These are phyloP conservation scores for Alca torda DNA, from an alignment of 2,797 vertebrate species.

Conservation along the genomic window DNA sequence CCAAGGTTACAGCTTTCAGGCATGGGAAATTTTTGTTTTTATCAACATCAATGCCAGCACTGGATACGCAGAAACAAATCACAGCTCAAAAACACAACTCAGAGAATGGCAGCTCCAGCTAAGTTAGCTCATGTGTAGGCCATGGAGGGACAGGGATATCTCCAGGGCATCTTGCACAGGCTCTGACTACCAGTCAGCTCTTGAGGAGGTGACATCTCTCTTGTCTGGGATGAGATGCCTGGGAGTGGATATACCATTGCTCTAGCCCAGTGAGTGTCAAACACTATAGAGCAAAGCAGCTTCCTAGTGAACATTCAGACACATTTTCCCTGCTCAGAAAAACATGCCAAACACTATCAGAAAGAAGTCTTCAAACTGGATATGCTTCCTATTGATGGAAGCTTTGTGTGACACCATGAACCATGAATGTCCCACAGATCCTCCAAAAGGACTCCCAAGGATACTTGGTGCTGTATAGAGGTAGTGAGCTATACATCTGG, in stretches of 20 bases:
- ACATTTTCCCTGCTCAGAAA: neutral
- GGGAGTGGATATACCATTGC: neutral
- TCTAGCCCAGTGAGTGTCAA: neutral
- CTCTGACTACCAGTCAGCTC: neutral
- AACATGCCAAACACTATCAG: neutral
- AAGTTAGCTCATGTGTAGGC: neutral
- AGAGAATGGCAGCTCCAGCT: neutral
- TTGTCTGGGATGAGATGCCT: neutral
- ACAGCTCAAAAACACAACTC: neutral
- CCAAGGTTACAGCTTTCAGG: neutral
- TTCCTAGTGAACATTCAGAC: neutral
- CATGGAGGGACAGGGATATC: too few species aligned
- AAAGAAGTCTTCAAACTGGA: neutral
- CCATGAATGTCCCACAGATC: neutral
- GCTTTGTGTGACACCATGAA: neutral
- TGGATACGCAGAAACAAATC: neutral
- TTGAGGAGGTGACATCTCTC: neutral
- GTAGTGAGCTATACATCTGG: neutral
- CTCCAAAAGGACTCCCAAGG: neutral
- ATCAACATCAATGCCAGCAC: neutral
- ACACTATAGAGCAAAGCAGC: neutral
- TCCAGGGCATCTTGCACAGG: neutral
- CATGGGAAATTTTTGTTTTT: neutral
- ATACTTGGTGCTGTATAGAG: neutral
- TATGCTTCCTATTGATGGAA: neutral